Conservation (phyloP, 2,797 vertebrate species). For the Cichlasoma orientale region DNA sequence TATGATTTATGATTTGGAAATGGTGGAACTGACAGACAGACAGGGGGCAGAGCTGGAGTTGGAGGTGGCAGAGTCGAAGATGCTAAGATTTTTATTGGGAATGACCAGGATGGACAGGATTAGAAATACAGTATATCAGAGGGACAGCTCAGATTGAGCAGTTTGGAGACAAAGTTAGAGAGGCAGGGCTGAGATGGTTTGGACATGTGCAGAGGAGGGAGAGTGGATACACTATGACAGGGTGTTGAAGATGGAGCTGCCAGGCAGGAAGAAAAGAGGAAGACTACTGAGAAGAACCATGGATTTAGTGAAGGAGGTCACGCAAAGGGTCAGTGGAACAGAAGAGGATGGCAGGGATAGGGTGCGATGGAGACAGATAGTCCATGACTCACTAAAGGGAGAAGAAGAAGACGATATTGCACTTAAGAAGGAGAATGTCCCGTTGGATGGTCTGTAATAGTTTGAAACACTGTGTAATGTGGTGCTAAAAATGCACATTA, state of each 20-base stretch:
- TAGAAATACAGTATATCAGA: too few relatives aligned
- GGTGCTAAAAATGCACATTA: neutral
- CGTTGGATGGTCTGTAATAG: neutral
- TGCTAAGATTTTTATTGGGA: too few relatives aligned
- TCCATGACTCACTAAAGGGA: neutral
- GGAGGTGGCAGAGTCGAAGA: too few relatives aligned
- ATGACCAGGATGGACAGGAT: too few relatives aligned
- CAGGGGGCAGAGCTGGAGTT: too few relatives aligned
- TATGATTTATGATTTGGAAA: too few relatives aligned
- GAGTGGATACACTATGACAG: neutral
- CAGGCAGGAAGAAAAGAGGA: neutral
- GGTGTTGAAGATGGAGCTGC: neutral
- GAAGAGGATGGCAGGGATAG: neutral
- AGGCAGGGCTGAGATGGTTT: neutral
- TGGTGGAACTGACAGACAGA: neutral
- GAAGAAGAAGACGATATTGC: neutral
- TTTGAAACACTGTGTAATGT: neutral
- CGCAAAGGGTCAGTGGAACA: neutral
- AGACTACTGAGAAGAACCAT: neutral
- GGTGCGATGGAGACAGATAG: neutral
- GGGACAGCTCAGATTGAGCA: too few relatives aligned
- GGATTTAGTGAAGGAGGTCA: neutral
- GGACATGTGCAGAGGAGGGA: neutral
- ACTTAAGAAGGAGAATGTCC: neutral
- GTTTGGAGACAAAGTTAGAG: too few relatives aligned